Percentiles rank a stretch among this genome's conserved stretches.
Conservation (phyloP, 2,888 invertebrate species). For the Autographa pulchrina region DNA sequence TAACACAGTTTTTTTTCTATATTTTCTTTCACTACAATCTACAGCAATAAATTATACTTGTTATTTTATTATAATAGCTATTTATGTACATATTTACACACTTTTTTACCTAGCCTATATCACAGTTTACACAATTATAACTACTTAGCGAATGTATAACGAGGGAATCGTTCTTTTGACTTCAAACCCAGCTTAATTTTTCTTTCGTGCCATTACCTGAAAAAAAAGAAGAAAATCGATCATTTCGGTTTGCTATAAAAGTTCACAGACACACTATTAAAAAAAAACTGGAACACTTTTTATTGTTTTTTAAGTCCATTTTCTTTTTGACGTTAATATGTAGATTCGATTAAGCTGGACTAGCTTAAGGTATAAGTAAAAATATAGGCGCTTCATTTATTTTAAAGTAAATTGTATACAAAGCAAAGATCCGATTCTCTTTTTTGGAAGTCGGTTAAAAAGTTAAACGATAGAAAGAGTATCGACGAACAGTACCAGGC, state of each 20-base stretch:
- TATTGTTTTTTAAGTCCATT: too few species aligned
- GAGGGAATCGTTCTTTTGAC: conserved; percentile 48
- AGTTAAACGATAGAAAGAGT: too few species aligned
- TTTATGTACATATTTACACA: conserved; percentile 76
- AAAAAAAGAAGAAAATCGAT: conserved; percentile 44
- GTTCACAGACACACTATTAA: neutral
- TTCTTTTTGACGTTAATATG: too few species aligned
- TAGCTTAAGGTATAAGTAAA: too few species aligned
- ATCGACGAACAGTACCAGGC: too few species aligned
- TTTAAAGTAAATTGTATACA: too few species aligned
- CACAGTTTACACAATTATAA: conserved; percentile 61
- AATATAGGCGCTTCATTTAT: too few species aligned
- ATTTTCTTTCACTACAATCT: conserved; percentile 72
- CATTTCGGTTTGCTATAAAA: neutral
- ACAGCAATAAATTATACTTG: conserved; percentile 76
- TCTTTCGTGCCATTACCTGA: conserved; percentile 52
- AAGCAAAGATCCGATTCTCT: too few species aligned
- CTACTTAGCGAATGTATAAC: conserved; percentile 54
- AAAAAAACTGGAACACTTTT: neutral
- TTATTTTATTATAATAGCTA: conserved; percentile 62
- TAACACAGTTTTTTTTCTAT: conserved; percentile 76
- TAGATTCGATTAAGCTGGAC: too few species aligned
- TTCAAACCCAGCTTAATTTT: conserved; percentile 36
- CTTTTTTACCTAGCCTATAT: conserved; percentile 63
- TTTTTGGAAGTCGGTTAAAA: too few species aligned